Evolutionary conservation across 2,888 invertebrate genomes (phyloP).

Genomic region (Trissolcus brochymenae): DNA sequence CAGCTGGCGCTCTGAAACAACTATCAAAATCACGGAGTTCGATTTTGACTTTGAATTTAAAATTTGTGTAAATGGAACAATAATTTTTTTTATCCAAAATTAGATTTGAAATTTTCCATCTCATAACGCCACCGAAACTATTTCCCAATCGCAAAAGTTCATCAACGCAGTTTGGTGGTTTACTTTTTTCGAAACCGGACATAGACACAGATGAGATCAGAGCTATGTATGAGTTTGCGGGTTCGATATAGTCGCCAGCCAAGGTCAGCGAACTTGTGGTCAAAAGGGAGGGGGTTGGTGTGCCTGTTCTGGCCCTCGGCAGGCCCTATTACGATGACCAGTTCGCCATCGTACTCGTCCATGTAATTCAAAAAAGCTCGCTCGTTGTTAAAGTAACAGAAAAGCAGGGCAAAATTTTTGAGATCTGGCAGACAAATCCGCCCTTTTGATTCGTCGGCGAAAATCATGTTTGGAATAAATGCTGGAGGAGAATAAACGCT

Average conservation of each 20-base stretch:
- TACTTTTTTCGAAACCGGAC: constrained; percentile 17
- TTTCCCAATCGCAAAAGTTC: too few relatives aligned
- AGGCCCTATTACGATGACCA: constrained; percentile 87
- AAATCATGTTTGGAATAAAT: constrained; percentile 76
- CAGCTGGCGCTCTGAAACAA: not conserved
- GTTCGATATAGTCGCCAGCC: constrained; percentile 80
- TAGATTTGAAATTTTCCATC: too few relatives aligned
- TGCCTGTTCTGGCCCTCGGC: constrained; percentile 80
- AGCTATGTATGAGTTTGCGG: constrained; percentile 80
- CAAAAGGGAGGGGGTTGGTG: constrained; percentile 85
- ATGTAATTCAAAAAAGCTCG: constrained; percentile 84
- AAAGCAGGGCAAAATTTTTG: constrained; percentile 79
- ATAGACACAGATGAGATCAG: constrained; percentile 81
- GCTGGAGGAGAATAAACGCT: constrained; percentile 85
- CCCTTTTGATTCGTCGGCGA: constrained; percentile 70
- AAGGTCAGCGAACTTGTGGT: constrained; percentile 76
- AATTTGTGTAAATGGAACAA: too few relatives aligned
- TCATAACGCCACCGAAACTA: too few relatives aligned
- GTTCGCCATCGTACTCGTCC: constrained; percentile 80
- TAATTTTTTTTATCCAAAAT: too few relatives aligned
- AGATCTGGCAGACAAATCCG: constrained; percentile 15
- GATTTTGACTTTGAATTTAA: too few relatives aligned
- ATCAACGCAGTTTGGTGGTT: not conserved
- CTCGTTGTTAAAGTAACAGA: constrained; percentile 89
- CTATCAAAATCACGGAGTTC: not conserved